A percentile compares a stretch with the other conserved stretches of the same genome.
Evolutionary conservation across 2,797 vertebrate species (phyloP).

Genomic region (Bufotes viridis): DNA sequence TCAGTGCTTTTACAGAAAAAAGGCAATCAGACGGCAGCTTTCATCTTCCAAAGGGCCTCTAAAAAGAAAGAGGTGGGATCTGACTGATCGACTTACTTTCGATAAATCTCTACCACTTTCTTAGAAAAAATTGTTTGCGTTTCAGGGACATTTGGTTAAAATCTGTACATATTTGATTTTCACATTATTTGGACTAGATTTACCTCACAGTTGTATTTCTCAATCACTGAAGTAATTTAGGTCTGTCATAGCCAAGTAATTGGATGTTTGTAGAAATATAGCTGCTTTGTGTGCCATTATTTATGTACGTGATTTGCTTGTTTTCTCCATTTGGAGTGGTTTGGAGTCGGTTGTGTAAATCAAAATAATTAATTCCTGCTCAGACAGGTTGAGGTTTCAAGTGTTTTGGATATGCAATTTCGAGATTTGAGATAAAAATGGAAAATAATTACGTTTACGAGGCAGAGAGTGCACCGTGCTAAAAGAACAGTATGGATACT

Average conservation of each 20-base stretch:
- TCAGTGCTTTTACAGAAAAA: not conserved
- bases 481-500: not conserved
- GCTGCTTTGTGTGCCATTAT: not conserved
- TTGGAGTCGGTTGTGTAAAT: slow-evolving; percentile 25
- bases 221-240: not conserved
- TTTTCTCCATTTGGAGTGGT: slow-evolving; percentile 18
- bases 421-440: slow-evolving; percentile 15
- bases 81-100: too few species aligned
- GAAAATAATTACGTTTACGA: not conserved
- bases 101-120: not conserved
- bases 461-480: not conserved
- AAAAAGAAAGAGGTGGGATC: not conserved
- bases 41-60: too few species aligned
- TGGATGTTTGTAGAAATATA: slow-evolving; percentile 17
- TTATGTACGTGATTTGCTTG: slow-evolving; percentile 3
- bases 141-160: not conserved
- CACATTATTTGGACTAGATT: not conserved
- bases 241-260: not conserved
- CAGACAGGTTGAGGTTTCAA: slow-evolving; percentile 16
- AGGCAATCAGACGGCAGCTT: too few species aligned
- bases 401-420: slow-evolving; percentile 4
- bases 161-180: not conserved
- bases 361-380: slow-evolving; percentile 24
- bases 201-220: not conserved
- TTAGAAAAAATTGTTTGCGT: too few species aligned